Evolutionary conservation across 2,888 invertebrate species (phyloP).

Genomic region (Ernsta delagoae): DNA sequence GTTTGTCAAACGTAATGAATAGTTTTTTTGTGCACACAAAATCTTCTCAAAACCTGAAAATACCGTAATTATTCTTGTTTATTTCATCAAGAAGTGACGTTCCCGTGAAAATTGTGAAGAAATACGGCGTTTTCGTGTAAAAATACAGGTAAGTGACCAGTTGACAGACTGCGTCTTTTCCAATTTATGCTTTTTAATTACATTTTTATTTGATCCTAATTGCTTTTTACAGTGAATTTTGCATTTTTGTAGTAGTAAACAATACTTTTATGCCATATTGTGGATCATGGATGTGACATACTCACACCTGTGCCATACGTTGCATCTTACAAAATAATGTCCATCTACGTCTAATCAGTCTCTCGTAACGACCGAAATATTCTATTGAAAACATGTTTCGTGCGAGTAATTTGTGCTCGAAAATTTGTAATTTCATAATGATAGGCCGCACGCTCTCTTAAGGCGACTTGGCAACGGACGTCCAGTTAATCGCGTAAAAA

Average conservation of each 20-base stretch:
- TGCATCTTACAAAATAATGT: slow-evolving; percentile 39
- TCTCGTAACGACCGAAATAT: slow-evolving; percentile 42
- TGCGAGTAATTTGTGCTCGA: slow-evolving; percentile 53
- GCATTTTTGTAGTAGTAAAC: slow-evolving; percentile 44
- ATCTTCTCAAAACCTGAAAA: slow-evolving; percentile 80
- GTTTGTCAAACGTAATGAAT: slow-evolving; percentile 78
- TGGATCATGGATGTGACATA: slow-evolving; percentile 51
- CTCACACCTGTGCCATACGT: slow-evolving; percentile 57
- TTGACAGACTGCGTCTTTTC: slow-evolving; percentile 83
- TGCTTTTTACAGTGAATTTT: slow-evolving; percentile 54
- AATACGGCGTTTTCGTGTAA: slow-evolving; percentile 68
- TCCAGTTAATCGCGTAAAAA: slow-evolving; percentile 61
- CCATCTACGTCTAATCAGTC: slow-evolving; percentile 42
- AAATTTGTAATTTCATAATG: slow-evolving; percentile 70
- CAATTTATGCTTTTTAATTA: slow-evolving; percentile 66
- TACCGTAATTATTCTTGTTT: slow-evolving; percentile 74
- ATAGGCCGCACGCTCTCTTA: slow-evolving; percentile 64
- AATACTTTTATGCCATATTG: slow-evolving; percentile 55
- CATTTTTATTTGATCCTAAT: slow-evolving; percentile 56
- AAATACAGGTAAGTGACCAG: slow-evolving; percentile 79
- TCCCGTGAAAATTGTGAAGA: slow-evolving; percentile 74
- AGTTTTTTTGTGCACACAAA: slow-evolving; percentile 81
- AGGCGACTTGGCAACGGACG: slow-evolving; percentile 73
- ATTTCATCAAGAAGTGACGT: slow-evolving; percentile 70
- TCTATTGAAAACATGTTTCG: slow-evolving; percentile 51